A percentile compares a stretch with the other conserved stretches of the same genome.
Evolutionary conservation across 92 coral and sea anemone genomes (phyloP).

Genomic region (Palythoa caribaeorum): DNA sequence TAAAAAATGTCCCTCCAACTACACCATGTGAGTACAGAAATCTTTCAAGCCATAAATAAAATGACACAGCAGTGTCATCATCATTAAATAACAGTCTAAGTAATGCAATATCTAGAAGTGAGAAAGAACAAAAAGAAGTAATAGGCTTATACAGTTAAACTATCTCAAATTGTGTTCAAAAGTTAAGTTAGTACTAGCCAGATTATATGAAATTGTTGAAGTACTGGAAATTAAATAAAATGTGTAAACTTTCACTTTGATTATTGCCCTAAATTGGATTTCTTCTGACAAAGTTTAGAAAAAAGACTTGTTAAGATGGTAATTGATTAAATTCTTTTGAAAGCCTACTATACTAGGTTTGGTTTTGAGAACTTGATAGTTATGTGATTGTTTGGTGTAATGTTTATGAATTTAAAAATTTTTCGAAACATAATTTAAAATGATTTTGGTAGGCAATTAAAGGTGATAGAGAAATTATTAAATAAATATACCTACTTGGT

Average conservation of each 20-base stretch:
- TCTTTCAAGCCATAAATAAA: no score
- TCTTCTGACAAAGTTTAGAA: not conserved
- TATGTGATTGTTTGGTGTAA: no score
- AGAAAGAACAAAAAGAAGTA: not conserved
- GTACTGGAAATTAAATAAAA: not conserved
- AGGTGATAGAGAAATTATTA: no score
- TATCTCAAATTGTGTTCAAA: not conserved
- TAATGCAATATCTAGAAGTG: not conserved
- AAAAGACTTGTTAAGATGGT: not conserved
- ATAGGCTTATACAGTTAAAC: not conserved
- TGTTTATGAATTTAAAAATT: no score
- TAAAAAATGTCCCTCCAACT: slow-evolving; percentile 39
- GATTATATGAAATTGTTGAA: not conserved
- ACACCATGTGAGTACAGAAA: slow-evolving; percentile 1
- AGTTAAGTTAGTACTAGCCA: not conserved
- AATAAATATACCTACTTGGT: no score
- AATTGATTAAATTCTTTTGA: not conserved
- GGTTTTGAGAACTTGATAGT: not conserved
- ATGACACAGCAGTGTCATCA: no score
- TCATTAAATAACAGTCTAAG: not conserved
- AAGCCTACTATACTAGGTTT: not conserved
- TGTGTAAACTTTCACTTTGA: not conserved
- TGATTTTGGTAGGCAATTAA: no score
- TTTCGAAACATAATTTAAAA: no score
- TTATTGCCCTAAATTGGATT: not conserved